These are phyloP conservation scores for Microlaimidae sp. DNA, from an alignment of 2,888 invertebrate species.

Conservation along the genomic window DNA sequence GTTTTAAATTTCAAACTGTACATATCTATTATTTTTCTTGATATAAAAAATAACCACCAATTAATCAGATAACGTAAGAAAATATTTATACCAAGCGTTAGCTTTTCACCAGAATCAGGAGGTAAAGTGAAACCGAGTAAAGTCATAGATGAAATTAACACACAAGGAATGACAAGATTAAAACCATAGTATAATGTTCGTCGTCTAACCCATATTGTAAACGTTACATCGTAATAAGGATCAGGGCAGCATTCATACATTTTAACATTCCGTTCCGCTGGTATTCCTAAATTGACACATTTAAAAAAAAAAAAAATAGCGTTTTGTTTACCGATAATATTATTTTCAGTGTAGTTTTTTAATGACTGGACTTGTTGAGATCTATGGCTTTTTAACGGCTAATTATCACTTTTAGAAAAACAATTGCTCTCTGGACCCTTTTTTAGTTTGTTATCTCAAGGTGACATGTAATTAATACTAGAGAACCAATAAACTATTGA, in stretches of 20 bases:
- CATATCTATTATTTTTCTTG: no score
- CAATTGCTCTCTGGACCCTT: no score
- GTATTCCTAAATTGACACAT: conserved; percentile 6
- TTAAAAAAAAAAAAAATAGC: neutral
- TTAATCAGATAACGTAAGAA: no score
- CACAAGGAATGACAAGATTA: conserved; percentile 96
- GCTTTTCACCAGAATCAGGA: conserved; percentile 95
- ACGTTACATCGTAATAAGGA: conserved; percentile 67
- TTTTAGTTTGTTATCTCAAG: no score
- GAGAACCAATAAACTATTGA: no score
- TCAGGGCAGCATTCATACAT: conserved; percentile 34
- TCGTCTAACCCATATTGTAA: conserved; percentile 81
- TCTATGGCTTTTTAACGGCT: no score
- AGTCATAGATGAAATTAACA: conserved; percentile 95
- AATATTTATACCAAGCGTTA: conserved; percentile 62
- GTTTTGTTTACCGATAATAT: neutral
- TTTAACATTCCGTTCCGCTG: conserved; percentile 23
- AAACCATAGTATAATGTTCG: conserved; percentile 97
- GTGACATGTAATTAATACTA: no score
- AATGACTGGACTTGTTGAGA: no score
- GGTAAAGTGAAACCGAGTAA: conserved; percentile 92
- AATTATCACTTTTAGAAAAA: no score
- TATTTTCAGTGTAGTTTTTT: neutral
- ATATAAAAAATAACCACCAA: no score
- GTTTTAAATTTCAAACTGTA: no score